A percentile compares a stretch with the other conserved stretches of the same genome.
Conservation (phyloP, 2,113 vertebrate genomes). For the Apeltes quadracus region DNA sequence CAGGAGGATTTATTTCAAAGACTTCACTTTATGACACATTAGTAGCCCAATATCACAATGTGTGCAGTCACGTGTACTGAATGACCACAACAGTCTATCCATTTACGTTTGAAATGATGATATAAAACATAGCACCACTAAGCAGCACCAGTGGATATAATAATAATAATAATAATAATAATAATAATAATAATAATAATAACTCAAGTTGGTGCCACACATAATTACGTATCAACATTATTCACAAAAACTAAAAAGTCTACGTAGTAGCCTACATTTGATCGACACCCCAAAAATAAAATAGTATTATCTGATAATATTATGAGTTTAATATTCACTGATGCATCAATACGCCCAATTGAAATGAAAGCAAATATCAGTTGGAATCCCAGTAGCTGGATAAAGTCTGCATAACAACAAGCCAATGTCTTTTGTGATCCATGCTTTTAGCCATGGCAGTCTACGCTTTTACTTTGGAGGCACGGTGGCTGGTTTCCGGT, state of each 20-base stretch:
- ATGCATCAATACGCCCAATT: not conserved
- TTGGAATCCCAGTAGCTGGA: not conserved
- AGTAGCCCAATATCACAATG: no score
- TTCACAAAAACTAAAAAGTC: not conserved
- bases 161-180: no score
- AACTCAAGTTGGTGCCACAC: no score
- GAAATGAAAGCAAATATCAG: no score
- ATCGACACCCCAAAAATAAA: not conserved
- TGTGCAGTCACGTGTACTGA: not conserved
- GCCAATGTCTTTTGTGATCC: not conserved
- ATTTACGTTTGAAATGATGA: no score
- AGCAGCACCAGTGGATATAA: no score
- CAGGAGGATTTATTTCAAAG: not conserved
- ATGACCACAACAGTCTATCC: no score
- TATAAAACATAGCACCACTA: no score
- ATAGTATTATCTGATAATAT: not conserved
- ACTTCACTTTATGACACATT: no score
- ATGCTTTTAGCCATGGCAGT: not conserved
- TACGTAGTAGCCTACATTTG: not conserved
- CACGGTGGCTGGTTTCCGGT: constrained; percentile 7
- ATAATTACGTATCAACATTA: not conserved
- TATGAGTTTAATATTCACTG: not conserved
- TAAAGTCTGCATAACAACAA: not conserved
- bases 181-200: no score
- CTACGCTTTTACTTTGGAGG: constrained; percentile 23